Evolutionary conservation across 2,888 invertebrate species (phyloP).

Genomic region (Gnatocerus cornutus): DNA sequence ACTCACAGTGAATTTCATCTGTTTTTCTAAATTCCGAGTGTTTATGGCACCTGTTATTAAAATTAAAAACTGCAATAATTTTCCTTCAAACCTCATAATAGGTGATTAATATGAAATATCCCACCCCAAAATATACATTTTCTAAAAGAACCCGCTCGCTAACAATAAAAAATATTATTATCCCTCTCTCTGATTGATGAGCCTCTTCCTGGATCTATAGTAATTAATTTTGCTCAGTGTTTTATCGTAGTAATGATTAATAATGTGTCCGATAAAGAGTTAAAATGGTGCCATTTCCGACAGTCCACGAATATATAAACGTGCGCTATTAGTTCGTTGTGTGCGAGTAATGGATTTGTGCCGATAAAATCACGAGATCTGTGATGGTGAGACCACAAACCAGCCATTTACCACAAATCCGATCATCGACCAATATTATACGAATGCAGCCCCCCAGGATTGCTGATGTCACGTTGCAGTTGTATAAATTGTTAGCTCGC

Average conservation of each 20-base stretch:
- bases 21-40: neutral
- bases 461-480: conserved; percentile 44
- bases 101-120: conserved; percentile 2
- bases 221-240: conserved; percentile 59
- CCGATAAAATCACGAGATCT: conserved; percentile 49
- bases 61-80: neutral
- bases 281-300: conserved; percentile 58
- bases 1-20: neutral
- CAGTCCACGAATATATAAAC: conserved; percentile 47
- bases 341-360: conserved; percentile 44
- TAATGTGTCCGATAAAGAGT: conserved; percentile 56
- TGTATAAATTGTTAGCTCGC: conserved; percentile 37
- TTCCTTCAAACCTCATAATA: neutral
- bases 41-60: neutral
- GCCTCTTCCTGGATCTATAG: conserved; percentile 31
- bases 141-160: conserved; percentile 4
- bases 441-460: conserved; percentile 39
- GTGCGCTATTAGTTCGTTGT: conserved; percentile 33
- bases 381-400: conserved; percentile 45
- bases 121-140: neutral
- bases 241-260: conserved; percentile 59
- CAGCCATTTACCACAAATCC: conserved; percentile 44
- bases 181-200: conserved; percentile 28
- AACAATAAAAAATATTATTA: conserved; percentile 5
- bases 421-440: conserved; percentile 39